Percentiles rank a stretch among this genome's conserved stretches.
Evolutionary conservation across 2,888 invertebrate species (phyloP).

Genomic region (Pterostichus niger): DNA sequence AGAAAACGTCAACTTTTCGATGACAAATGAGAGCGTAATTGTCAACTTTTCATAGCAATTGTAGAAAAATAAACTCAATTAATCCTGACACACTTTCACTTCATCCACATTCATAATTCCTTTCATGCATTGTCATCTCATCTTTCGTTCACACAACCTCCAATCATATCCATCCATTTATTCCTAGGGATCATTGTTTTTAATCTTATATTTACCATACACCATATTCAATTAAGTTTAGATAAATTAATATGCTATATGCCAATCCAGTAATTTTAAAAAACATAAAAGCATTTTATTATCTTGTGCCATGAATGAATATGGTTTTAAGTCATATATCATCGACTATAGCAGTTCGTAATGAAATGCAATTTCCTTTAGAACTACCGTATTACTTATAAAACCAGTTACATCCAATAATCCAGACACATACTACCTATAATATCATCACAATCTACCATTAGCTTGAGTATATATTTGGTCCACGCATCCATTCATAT

Average conservation of each 20-base stretch:
- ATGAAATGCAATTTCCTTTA: slow-evolving; percentile 62
- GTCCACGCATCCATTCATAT: slow-evolving; percentile 54
- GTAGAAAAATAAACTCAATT: too few species aligned
- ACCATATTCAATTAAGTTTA: too few species aligned
- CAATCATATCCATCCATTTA: too few species aligned
- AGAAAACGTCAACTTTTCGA: too few species aligned
- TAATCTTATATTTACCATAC: too few species aligned
- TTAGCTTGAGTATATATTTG: background rate
- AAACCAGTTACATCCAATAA: slow-evolving; percentile 54
- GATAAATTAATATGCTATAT: background rate
- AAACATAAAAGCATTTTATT: background rate
- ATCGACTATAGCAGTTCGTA: slow-evolving; percentile 15
- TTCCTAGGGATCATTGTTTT: too few species aligned
- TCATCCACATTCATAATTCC: too few species aligned
- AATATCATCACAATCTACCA: background rate
- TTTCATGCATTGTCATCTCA: too few species aligned
- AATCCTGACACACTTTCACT: too few species aligned
- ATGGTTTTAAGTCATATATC: background rate
- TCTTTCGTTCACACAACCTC: too few species aligned
- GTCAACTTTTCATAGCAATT: too few species aligned
- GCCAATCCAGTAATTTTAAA: background rate
- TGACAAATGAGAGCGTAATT: too few species aligned
- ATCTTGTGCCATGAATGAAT: slow-evolving; percentile 8
- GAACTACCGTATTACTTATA: slow-evolving; percentile 63
- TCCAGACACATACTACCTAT: slow-evolving; percentile 29